A percentile compares a stretch with the other conserved stretches of the same genome.
Evolutionary conservation across 2,888 invertebrate species (phyloP).

Genomic region (Platycnemis pennipes): DNA sequence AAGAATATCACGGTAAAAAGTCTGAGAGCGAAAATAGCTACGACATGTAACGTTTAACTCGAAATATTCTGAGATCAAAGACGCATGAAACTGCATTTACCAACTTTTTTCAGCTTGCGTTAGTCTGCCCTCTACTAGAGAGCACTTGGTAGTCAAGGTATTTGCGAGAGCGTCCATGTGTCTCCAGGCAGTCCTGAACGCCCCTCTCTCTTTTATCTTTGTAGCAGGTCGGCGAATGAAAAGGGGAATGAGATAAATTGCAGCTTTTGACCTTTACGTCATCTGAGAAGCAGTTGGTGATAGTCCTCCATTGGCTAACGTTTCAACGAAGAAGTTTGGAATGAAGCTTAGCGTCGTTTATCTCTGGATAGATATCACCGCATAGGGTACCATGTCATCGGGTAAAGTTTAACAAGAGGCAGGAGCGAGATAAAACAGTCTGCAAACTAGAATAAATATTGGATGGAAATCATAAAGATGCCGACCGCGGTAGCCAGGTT

Average conservation of each 20-base stretch:
- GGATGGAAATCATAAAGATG: not conserved
- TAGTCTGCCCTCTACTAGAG: not conserved
- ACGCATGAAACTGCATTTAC: no score
- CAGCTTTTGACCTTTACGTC: slow-evolving; percentile 29
- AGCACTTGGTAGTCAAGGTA: not conserved
- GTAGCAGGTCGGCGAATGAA: not conserved
- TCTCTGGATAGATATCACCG: slow-evolving; percentile 5
- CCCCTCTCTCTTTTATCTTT: not conserved
- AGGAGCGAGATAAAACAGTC: not conserved
- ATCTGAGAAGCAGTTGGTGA: not conserved
- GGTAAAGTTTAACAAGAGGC: not conserved
- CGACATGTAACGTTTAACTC: no score
- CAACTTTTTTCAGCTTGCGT: no score
- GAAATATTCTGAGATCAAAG: no score
- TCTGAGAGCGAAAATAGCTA: no score
- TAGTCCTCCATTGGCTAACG: not conserved
- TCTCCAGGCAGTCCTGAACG: not conserved
- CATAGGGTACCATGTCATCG: not conserved
- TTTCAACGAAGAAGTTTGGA: not conserved
- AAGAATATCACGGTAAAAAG: no score
- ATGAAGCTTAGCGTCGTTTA: not conserved
- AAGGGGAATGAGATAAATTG: not conserved
- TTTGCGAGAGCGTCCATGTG: not conserved
- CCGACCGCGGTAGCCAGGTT: not conserved
- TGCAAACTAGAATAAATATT: not conserved